Conservation (phyloP, 2,113 vertebrate genomes). For the Centropristis striata region DNA sequence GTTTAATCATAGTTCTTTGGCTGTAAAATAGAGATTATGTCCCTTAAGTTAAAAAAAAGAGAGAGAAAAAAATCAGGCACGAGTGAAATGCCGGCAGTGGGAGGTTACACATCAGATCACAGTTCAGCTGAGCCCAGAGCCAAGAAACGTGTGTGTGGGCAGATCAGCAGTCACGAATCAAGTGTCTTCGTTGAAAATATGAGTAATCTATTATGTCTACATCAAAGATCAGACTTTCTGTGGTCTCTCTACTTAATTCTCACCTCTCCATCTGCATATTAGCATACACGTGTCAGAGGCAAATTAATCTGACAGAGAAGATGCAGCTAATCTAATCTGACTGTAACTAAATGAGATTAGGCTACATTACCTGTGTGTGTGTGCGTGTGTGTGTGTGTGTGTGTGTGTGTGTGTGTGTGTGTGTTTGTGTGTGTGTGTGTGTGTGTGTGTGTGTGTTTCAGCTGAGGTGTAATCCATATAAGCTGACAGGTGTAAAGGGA, state of each 20-base stretch:
- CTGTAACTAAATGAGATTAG: constrained; percentile 2
- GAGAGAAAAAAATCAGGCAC: background rate
- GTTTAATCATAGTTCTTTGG: background rate
- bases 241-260: constrained; percentile 11
- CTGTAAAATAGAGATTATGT: background rate
- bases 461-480: constrained; percentile 29
- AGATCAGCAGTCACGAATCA: constrained; percentile 66
- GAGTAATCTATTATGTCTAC: constrained; percentile 53
- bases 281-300: constrained; percentile 1
- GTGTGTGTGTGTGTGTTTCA: background rate
- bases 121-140: constrained; percentile 27
- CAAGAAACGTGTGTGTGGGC: constrained; percentile 54
- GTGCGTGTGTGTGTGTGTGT: background rate
- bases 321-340: constrained; percentile 18
- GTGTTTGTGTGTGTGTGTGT: background rate
- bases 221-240: constrained; percentile 29
- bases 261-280: background rate
- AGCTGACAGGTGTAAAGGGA: constrained; percentile 4
- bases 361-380: background rate
- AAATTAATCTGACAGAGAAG: constrained; percentile 12
- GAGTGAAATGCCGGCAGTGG: constrained; percentile 30
- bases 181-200: constrained; percentile 19
- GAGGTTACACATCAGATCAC: constrained; percentile 49
- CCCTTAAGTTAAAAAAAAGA: background rate
- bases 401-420: background rate